These are phyloP conservation scores for Bombylius major DNA, from an alignment of 2,888 invertebrate species.

Conservation along the genomic window DNA sequence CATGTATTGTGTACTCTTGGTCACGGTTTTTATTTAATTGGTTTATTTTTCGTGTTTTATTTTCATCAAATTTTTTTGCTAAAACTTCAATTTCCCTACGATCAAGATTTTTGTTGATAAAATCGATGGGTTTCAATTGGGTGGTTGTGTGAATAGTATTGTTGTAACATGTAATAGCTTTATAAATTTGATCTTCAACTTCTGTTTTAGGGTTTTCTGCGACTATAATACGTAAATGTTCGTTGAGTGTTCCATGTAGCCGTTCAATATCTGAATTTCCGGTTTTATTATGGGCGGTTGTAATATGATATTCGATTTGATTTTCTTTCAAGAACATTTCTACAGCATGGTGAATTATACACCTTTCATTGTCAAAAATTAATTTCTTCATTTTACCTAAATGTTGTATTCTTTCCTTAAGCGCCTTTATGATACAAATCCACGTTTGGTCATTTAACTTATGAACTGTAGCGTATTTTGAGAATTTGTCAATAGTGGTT, in stretches of 20 bases:
- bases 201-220: not conserved
- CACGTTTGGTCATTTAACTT: not conserved
- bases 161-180: not conserved
- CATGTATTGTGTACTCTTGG: not conserved
- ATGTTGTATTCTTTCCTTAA: not conserved
- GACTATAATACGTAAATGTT: constrained; percentile 6
- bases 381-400: constrained; percentile 1
- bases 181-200: not conserved
- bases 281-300: constrained; percentile 6
- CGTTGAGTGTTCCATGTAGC: constrained; percentile 8
- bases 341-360: not conserved
- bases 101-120: not conserved
- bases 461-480: not conserved
- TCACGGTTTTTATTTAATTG: not conserved
- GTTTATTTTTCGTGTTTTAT: not conserved
- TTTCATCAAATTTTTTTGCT: not conserved
- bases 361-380: not conserved
- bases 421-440: not conserved
- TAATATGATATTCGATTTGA: constrained; percentile 3
- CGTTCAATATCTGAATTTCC: constrained; percentile 7
- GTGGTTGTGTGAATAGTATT: not conserved
- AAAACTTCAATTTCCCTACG: not conserved
- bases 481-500: not conserved
- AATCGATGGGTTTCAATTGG: not conserved
- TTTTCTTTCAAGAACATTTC: constrained; percentile 3